A percentile compares a stretch with the other conserved stretches of the same genome.
phyloP scores from a whole-genome alignment of 1,140 invertebrate genomes.

The Halictus rubicundus region DNA sequence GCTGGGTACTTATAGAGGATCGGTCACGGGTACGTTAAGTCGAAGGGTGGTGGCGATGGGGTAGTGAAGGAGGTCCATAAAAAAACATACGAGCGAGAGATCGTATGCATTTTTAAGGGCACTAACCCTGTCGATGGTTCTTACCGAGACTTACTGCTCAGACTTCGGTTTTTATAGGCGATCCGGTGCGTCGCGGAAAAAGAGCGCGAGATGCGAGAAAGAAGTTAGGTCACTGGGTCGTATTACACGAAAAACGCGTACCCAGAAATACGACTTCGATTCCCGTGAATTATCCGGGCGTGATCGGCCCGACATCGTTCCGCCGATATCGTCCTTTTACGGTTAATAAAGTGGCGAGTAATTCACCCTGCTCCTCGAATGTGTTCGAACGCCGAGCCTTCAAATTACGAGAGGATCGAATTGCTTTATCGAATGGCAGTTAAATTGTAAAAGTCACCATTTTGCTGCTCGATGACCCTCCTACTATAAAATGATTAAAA shows the following conservation, averaged over 20 bases:
- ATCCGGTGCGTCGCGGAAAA: constrained; percentile 23
- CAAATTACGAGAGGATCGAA: not conserved
- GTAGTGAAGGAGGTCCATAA: constrained; percentile 45
- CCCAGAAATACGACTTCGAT: not conserved
- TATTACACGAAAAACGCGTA: not conserved
- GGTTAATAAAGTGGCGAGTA: constrained; percentile 12
- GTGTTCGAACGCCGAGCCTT: not conserved
- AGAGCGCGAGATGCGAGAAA: constrained; percentile 16
- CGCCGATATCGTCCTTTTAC: not conserved
- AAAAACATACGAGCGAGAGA: constrained; percentile 52
- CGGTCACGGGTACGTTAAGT: constrained; percentile 3
- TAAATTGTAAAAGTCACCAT: not conserved
- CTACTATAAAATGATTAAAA: no score
- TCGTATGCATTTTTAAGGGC: constrained; percentile 61
- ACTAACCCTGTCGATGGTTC: constrained; percentile 61
- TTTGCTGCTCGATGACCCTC: not conserved
- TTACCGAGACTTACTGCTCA: constrained; percentile 56
- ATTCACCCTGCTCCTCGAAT: not conserved
- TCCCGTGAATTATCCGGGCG: not conserved
- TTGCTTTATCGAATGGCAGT: not conserved
- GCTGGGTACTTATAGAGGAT: not conserved
- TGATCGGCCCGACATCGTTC: constrained; percentile 8
- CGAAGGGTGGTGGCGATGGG: constrained; percentile 8
- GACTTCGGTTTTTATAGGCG: constrained; percentile 50
- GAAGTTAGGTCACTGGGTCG: constrained; percentile 49